These are phyloP conservation scores for Protophormia terraenovae DNA, from an alignment of 2,888 invertebrate genomes.

Conservation along the genomic window DNA sequence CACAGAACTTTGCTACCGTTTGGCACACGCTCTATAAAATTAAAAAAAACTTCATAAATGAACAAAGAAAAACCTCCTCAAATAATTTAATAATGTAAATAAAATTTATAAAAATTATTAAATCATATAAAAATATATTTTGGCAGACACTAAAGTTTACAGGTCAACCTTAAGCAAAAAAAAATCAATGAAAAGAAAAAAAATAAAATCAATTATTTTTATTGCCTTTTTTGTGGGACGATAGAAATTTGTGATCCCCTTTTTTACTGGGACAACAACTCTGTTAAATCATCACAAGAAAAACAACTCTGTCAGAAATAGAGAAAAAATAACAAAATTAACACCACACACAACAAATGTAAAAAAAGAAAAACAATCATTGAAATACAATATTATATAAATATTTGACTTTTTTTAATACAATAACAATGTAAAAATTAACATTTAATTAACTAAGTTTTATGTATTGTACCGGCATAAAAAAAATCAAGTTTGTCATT, in stretches of 20 bases:
- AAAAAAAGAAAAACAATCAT: neutral
- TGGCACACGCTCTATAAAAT: too few relatives aligned
- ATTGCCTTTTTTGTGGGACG: neutral
- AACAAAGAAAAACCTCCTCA: too few relatives aligned
- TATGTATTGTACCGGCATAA: slow-evolving; percentile 45
- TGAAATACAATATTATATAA: neutral
- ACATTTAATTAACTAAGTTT: neutral
- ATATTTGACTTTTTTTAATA: neutral
- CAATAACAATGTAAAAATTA: slow-evolving; percentile 1
- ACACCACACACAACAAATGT: neutral
- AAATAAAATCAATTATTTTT: too few relatives aligned
- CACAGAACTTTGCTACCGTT: too few relatives aligned
- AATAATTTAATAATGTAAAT: too few relatives aligned
- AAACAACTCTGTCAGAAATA: neutral
- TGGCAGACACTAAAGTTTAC: too few relatives aligned
- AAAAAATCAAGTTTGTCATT: neutral
- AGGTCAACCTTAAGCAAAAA: too few relatives aligned
- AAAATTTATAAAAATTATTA: too few relatives aligned
- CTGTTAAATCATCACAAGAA: slow-evolving; percentile 2
- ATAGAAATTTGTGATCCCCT: neutral
- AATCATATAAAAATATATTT: too few relatives aligned
- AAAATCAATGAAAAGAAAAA: too few relatives aligned
- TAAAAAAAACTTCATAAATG: too few relatives aligned
- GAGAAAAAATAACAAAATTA: neutral
- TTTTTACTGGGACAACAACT: slow-evolving; percentile 8